These are phyloP conservation scores for Cydia fagiglandana DNA, from an alignment of 1,140 invertebrate genomes.

Conservation along the genomic window DNA sequence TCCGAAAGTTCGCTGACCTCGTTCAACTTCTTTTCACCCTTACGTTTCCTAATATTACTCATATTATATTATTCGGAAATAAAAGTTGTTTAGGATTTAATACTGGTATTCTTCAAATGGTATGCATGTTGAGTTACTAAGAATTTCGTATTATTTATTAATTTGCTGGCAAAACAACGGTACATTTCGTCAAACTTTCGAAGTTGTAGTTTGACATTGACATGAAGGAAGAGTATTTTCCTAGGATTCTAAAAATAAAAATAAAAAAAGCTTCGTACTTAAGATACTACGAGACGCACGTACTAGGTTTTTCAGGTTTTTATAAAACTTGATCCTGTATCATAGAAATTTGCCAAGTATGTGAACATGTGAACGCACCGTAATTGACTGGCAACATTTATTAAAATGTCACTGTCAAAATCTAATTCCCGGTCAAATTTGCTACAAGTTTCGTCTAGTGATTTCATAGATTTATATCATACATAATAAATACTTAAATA, in stretches of 20 bases:
- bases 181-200: constrained; percentile 22
- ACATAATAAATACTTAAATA: not conserved
- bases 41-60: constrained; percentile 46
- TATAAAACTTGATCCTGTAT: no score
- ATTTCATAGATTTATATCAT: not conserved
- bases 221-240: not conserved
- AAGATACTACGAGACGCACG: no score
- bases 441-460: not conserved
- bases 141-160: not conserved
- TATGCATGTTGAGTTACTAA: constrained; percentile 1
- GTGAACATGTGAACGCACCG: not conserved
- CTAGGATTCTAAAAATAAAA: no score
- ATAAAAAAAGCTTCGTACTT: no score
- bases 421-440: constrained; percentile 1
- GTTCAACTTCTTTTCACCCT: constrained; percentile 49
- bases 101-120: not conserved
- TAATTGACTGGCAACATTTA: not conserved
- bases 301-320: no score
- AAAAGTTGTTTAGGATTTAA: not conserved
- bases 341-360: not conserved
- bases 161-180: constrained; percentile 24
- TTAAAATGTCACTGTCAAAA: not conserved
- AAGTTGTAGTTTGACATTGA: constrained; percentile 12
- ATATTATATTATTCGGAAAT: constrained; percentile 39
- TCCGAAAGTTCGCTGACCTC: constrained; percentile 58